Conservation (phyloP, 1,140 invertebrate species). For the Zaprionus ornatus region DNA sequence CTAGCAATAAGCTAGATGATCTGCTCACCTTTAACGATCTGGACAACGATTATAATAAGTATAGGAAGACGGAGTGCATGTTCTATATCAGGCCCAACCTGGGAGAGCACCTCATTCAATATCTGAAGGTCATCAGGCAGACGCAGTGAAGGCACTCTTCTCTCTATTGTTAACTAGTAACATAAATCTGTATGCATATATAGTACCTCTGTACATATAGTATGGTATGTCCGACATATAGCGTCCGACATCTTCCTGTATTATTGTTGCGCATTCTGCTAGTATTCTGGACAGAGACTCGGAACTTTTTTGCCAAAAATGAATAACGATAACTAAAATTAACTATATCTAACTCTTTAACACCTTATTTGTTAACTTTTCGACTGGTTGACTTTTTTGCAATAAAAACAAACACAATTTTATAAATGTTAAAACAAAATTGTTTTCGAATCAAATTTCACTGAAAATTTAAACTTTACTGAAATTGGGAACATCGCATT, state of each 20-base stretch:
- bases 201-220: not conserved
- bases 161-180: constrained; percentile 29
- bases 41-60: constrained; percentile 34
- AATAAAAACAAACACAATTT: constrained; percentile 43
- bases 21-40: constrained; percentile 57
- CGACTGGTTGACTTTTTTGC: constrained; percentile 39
- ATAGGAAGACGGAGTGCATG: constrained; percentile 66
- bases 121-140: constrained; percentile 65
- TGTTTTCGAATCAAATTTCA: not conserved
- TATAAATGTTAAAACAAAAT: not conserved
- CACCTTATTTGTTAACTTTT: constrained; percentile 47
- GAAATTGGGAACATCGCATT: not conserved
- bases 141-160: constrained; percentile 27
- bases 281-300: constrained; percentile 36
- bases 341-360: constrained; percentile 9
- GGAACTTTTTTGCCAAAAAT: constrained; percentile 46
- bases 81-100: constrained; percentile 73
- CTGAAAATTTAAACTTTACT: not conserved
- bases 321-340: constrained; percentile 13
- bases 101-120: constrained; percentile 72
- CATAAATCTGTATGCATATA: constrained; percentile 9
- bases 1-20: constrained; percentile 61
- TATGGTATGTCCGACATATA: constrained; percentile 2
- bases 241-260: constrained; percentile 25
- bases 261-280: constrained; percentile 14